A percentile compares a stretch with the other conserved stretches of the same genome.
Conservation (phyloP, 2,113 vertebrate genomes). For the Saccopteryx leptura region DNA sequence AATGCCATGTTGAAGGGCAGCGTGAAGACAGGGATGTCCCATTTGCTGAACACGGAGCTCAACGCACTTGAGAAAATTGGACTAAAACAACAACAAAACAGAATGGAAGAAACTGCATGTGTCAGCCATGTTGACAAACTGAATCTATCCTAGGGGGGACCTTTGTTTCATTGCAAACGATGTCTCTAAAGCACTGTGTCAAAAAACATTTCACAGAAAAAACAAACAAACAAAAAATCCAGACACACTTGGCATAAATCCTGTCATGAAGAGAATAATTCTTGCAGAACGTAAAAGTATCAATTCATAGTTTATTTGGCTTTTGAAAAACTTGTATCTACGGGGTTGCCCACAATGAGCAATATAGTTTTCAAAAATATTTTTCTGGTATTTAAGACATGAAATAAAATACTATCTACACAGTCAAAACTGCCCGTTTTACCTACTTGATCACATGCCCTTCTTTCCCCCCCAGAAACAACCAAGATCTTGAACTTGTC, state of each 20-base stretch:
- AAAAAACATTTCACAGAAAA: not conserved
- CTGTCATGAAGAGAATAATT: not conserved
- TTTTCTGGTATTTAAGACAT: not conserved
- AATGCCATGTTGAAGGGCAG: constrained; percentile 96
- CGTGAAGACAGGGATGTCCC: constrained; percentile 97
- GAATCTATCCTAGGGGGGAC: fast-evolving
- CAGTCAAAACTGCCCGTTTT: not conserved
- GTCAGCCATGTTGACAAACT: not conserved
- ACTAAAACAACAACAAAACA: constrained; percentile 85
- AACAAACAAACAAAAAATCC: not conserved
- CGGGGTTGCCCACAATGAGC: not conserved
- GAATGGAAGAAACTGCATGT: not conserved
- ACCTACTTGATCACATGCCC: not conserved
- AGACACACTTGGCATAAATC: not conserved
- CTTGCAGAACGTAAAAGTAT: not conserved
- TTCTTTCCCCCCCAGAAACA: not conserved
- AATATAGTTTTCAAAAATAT: not conserved
- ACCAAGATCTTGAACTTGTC: not conserved
- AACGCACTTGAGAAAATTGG: constrained; percentile 94
- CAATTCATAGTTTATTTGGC: not conserved
- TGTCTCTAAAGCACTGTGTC: not conserved
- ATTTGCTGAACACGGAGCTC: constrained; percentile 92
- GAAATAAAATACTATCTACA: not conserved
- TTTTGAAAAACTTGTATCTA: not conserved
- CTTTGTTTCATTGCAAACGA: not conserved